Evolutionary conservation across 2,113 vertebrate genomes (phyloP).

Genomic region (Catharus bicknelli): DNA sequence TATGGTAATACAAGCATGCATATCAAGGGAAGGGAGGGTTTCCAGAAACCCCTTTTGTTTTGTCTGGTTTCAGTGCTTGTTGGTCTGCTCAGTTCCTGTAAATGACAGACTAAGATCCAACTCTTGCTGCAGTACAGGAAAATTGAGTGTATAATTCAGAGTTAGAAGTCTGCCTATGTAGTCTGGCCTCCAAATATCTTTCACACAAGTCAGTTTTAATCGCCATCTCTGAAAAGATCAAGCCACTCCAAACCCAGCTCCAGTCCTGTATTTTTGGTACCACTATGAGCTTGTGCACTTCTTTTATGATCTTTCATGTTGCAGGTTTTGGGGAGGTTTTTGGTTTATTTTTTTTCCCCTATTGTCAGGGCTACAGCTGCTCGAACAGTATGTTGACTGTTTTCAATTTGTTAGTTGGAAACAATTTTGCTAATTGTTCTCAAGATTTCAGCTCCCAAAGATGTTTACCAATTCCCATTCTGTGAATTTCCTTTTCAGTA

Average conservation of each 20-base stretch:
- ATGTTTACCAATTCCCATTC: neutral
- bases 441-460: neutral
- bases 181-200: neutral
- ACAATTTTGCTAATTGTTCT: neutral
- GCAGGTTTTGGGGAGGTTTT: neutral
- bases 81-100: neutral
- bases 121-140: neutral
- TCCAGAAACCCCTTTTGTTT: neutral
- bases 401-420: neutral
- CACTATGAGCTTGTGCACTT: neutral
- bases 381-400: neutral
- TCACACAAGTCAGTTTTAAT: neutral
- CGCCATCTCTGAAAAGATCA: neutral
- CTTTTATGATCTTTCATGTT: neutral
- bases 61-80: neutral
- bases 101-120: neutral
- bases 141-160: conserved; percentile 2
- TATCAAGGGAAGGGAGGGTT: neutral
- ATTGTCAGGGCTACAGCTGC: neutral
- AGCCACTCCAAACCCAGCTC: neutral
- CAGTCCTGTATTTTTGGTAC: neutral
- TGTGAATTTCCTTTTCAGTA: neutral
- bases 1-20: neutral
- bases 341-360: neutral
- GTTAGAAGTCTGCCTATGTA: neutral